Base-by-base conservation (phyloP, 2,888 invertebrate genomes). In the Dryobota labecula region DNA sequence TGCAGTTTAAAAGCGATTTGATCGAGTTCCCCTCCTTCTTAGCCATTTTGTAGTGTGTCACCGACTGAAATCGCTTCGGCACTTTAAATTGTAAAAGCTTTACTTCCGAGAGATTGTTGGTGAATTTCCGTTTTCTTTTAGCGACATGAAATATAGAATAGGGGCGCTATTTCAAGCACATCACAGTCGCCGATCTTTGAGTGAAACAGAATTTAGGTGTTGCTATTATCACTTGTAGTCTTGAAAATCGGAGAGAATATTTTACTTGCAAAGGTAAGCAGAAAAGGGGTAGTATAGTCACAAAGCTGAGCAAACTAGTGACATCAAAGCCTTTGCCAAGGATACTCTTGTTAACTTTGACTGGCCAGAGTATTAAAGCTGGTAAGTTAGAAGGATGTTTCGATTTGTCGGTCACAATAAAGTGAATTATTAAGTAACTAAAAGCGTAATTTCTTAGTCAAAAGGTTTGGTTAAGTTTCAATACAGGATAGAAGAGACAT, bases 21-120 rank as follows among this genome's bases (percentile, higher is more conserved):
- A 84, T 84, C 76, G 66, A 76, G 61, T 71, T 73, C 64, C 64
- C 70, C 73, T 75, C 58, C 70, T 45, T 60, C 67, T 72, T 18
- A 57, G 64, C 68, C 58, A 78, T 76, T 76, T 75, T 83, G 70
- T 77, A 77, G 53, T 72, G 73, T 72, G 84, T 83, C 75, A 82
- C 70, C 71, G 70, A 36, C 70, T 77, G 51, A 68, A 84, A 82
- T 79, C 73, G 69, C 70, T 83, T 76, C 65, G 68, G 65, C 75
- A 71, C 83, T 82, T 80, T 80, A 80, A 83, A 84, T 63, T 69
- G 77, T 77, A 82, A 77, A 73, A 80, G 70, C 76, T 83, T 78
- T 77, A 71, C 81, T 80, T 70, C 60, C 41, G 45, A 72, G 67
- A 65, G 69, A 76, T 83, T 76, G 76, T 80, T 65, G 64, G 64